Conservation (phyloP, 2,113 vertebrate species). For the Nymphicus hollandicus region DNA sequence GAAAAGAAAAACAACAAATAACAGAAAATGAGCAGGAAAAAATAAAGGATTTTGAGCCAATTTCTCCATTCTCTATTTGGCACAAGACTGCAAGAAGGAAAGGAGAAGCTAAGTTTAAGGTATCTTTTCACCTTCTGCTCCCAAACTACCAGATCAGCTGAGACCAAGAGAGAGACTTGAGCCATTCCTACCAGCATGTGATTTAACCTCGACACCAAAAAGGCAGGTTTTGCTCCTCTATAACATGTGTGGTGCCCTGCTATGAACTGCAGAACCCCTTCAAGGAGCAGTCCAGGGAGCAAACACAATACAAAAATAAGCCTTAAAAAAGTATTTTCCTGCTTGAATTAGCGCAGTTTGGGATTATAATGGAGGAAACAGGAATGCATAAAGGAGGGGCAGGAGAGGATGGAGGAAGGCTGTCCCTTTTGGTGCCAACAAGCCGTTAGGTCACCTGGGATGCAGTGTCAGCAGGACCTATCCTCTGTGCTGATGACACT, state of each 20-base stretch:
- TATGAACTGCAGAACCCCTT: background rate
- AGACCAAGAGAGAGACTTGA: background rate
- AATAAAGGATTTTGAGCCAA: background rate
- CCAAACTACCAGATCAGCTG: background rate
- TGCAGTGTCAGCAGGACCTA: accelerated
- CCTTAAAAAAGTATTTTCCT: background rate
- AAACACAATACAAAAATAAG: background rate
- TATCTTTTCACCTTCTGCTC: background rate
- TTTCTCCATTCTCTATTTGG: slow-evolving; percentile 17
- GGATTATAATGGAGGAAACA: background rate
- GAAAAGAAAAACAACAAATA: slow-evolving; percentile 50
- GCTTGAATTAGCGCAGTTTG: background rate
- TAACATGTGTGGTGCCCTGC: background rate
- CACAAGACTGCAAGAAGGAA: background rate
- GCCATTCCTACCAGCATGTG: accelerated
- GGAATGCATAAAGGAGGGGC: background rate
- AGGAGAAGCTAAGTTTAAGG: background rate
- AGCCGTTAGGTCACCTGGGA: background rate
- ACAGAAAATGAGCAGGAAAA: slow-evolving; percentile 30
- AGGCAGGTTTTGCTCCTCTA: background rate
- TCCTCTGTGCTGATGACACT: background rate
- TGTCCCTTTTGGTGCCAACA: background rate
- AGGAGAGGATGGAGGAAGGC: background rate
- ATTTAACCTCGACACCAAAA: background rate
- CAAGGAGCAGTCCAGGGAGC: background rate